Conservation (phyloP, 92 coral and sea anemone species). For the Diadumene lineata region DNA sequence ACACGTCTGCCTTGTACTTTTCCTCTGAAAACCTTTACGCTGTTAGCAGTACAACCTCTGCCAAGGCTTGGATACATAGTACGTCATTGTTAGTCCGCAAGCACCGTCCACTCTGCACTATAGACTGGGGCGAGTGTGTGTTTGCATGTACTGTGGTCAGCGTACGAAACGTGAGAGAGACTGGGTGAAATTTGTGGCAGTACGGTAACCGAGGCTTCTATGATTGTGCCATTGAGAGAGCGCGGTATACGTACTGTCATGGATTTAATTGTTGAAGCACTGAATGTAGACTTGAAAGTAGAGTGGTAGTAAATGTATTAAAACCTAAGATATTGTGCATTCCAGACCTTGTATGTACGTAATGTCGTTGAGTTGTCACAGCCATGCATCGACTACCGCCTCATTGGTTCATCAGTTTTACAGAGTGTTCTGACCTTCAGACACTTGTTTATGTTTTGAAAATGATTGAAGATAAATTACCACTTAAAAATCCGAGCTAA, state of each 20-base stretch:
- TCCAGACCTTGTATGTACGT: no score
- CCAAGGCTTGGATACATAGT: constrained; percentile 86
- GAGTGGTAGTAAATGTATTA: no score
- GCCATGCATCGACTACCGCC: no score
- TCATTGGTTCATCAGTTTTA: no score
- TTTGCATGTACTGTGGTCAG: constrained; percentile 15
- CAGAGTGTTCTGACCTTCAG: no score
- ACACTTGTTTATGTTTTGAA: no score
- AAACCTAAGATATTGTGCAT: no score
- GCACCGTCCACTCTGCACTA: constrained; percentile 22
- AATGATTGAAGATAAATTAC: no score
- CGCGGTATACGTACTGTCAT: background rate
- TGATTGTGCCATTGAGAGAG: background rate
- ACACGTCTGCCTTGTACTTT: constrained; percentile 62
- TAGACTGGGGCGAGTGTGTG: constrained; percentile 22
- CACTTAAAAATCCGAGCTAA: no score
- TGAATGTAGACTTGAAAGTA: no score
- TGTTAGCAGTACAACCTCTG: constrained; percentile 59
- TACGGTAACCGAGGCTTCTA: background rate
- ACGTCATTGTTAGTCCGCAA: constrained; percentile 44
- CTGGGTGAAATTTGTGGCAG: background rate
- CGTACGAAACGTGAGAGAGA: background rate
- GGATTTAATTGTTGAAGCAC: no score
- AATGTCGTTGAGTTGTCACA: no score
- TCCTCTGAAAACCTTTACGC: constrained; percentile 68